A percentile compares a stretch with the other conserved stretches of the same genome.
These are phyloP conservation scores for Acanthoscelides obtectus DNA, from an alignment of 2,888 invertebrate genomes.

Conservation along the genomic window DNA sequence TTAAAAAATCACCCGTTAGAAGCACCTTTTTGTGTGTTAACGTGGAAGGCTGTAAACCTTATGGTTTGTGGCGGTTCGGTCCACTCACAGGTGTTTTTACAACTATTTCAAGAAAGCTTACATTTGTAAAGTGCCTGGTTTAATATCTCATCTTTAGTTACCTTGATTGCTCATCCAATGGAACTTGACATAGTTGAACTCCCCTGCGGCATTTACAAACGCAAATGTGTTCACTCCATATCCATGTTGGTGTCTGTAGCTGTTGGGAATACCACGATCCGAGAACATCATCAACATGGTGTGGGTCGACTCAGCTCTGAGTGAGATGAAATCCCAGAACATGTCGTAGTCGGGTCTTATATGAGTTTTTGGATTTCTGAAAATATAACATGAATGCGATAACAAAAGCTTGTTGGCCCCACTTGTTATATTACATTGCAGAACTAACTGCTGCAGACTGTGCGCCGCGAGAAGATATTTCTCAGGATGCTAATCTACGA, in stretches of 20 bases:
- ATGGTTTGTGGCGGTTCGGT: too few relatives aligned
- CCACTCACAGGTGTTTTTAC: too few relatives aligned
- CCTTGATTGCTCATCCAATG: constrained; percentile 90
- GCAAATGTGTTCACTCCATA: constrained; percentile 94
- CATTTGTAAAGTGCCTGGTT: neutral
- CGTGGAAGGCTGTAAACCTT: too few relatives aligned
- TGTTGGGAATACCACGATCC: constrained; percentile 91
- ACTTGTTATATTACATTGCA: too few relatives aligned
- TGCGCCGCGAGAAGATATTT: too few relatives aligned
- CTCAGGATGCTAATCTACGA: too few relatives aligned
- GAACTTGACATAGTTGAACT: constrained; percentile 81
- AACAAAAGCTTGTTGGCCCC: too few relatives aligned
- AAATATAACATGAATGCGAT: constrained; percentile 2
- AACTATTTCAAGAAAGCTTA: too few relatives aligned
- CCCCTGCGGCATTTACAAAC: constrained; percentile 69
- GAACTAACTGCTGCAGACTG: too few relatives aligned
- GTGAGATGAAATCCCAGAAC: constrained; percentile 92
- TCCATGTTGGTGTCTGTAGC: constrained; percentile 68
- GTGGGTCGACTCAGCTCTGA: constrained; percentile 83
- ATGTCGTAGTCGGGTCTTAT: constrained; percentile 82
- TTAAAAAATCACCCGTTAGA: too few relatives aligned
- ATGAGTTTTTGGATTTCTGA: constrained; percentile 84
- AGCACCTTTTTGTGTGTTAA: too few relatives aligned
- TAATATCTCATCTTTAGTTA: constrained; percentile 3
- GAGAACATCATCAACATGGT: constrained; percentile 83